Percentiles rank a stretch among this genome's conserved stretches.
These are phyloP conservation scores for Corythornis madagascariensis DNA, from an alignment of 2,113 vertebrate species.

Conservation along the genomic window DNA sequence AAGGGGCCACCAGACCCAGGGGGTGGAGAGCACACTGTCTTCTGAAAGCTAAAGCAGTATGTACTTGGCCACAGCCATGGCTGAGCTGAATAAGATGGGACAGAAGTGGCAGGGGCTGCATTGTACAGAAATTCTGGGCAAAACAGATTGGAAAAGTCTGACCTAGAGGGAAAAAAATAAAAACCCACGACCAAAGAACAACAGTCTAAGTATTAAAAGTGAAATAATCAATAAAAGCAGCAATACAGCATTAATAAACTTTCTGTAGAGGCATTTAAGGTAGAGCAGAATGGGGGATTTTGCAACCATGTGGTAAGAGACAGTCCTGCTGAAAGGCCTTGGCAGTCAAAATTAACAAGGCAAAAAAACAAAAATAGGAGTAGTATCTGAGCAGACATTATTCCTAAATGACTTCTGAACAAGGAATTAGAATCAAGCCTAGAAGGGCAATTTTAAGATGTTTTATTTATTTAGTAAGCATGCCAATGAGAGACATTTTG, in stretches of 20 bases:
- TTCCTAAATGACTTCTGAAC: neutral
- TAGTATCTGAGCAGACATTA: neutral
- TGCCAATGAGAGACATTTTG: neutral
- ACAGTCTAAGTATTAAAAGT: neutral
- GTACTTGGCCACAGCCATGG: rapidly evolving
- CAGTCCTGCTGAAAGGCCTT: neutral
- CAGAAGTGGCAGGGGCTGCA: neutral
- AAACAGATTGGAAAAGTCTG: neutral
- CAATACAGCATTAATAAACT: neutral
- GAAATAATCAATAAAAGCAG: neutral
- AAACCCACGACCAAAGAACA: neutral
- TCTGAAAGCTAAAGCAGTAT: neutral
- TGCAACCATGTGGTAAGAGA: neutral
- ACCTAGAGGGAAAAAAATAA: neutral
- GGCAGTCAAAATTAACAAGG: constrained; percentile 3
- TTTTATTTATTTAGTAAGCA: neutral
- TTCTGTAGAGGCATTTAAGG: neutral
- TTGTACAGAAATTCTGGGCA: neutral
- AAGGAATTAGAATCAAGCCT: neutral
- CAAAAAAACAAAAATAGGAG: neutral
- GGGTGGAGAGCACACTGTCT: neutral
- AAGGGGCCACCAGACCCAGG: neutral
- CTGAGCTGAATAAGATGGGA: neutral
- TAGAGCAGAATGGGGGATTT: neutral
- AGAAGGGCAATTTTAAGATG: neutral